phyloP scores from a whole-genome alignment of 2,797 vertebrate genomes.

The Phalanger gymnotis region DNA sequence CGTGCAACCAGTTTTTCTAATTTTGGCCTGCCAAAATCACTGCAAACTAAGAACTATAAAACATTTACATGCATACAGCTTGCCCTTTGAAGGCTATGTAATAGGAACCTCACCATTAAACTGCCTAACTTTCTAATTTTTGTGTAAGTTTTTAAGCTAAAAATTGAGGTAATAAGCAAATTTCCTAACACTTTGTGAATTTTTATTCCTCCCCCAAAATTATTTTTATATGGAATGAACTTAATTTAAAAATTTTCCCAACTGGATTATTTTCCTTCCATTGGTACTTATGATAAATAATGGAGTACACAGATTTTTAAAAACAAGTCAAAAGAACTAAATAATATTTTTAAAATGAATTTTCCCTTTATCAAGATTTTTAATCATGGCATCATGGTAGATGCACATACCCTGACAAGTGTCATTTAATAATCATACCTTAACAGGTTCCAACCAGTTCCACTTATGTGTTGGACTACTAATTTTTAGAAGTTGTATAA shows the following conservation, averaged over 20 bases:
- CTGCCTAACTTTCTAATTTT: not conserved
- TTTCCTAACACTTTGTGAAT: not conserved
- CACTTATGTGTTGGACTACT: conserved; percentile 90
- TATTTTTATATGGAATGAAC: not conserved
- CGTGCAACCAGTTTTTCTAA: not conserved
- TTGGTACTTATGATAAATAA: too few relatives aligned
- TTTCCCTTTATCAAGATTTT: conserved; percentile 13
- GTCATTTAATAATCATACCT: conserved; percentile 85
- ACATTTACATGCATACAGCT: not conserved
- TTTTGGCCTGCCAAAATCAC: not conserved
- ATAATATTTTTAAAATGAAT: conserved; percentile 31
- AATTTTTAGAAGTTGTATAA: conserved; percentile 93
- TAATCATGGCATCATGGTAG: conserved; percentile 2
- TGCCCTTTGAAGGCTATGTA: not conserved
- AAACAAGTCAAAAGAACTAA: too few relatives aligned
- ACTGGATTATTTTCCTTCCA: too few relatives aligned
- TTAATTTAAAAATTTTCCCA: not conserved
- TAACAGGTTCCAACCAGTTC: conserved; percentile 93
- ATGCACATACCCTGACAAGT: not conserved
- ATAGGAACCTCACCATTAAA: not conserved
- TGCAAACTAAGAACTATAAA: not conserved
- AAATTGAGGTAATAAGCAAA: not conserved
- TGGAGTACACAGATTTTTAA: too few relatives aligned
- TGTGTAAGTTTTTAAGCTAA: not conserved
- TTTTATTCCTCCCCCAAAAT: not conserved